Conservation (phyloP, 2,888 invertebrate genomes). For the Nomada flava region DNA sequence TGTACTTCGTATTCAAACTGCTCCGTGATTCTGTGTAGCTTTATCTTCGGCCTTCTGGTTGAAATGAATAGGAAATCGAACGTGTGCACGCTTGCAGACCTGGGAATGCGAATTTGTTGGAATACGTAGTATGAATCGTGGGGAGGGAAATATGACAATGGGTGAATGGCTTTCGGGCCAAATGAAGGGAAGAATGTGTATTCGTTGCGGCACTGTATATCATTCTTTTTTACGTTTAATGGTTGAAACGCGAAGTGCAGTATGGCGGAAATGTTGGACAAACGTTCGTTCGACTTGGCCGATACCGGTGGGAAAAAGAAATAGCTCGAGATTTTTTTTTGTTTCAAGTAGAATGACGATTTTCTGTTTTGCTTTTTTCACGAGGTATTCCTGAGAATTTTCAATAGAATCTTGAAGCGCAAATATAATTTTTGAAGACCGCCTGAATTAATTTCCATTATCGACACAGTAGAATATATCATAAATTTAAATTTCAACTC, state of each 20-base stretch:
- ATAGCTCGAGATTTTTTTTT: background rate
- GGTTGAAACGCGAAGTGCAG: background rate
- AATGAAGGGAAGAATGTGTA: background rate
- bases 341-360: no score
- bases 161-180: background rate
- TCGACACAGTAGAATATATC: no score
- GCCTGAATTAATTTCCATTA: no score
- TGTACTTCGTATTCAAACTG: constrained; percentile 1
- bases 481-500: no score
- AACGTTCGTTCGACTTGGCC: background rate
- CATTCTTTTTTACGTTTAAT: background rate
- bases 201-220: background rate
- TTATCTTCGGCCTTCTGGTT: constrained; percentile 5
- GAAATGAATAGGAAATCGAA: background rate
- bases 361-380: no score
- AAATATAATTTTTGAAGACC: no score
- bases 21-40: background rate
- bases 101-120: background rate
- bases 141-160: background rate
- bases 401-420: no score
- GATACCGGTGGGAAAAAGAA: background rate
- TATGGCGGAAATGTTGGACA: background rate
- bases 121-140: background rate
- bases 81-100: background rate
- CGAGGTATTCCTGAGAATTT: no score